Percentiles rank a stretch among this genome's conserved stretches.
Conservation (phyloP, 2,888 invertebrate genomes). For the Mongoloraphidia duomilia region DNA sequence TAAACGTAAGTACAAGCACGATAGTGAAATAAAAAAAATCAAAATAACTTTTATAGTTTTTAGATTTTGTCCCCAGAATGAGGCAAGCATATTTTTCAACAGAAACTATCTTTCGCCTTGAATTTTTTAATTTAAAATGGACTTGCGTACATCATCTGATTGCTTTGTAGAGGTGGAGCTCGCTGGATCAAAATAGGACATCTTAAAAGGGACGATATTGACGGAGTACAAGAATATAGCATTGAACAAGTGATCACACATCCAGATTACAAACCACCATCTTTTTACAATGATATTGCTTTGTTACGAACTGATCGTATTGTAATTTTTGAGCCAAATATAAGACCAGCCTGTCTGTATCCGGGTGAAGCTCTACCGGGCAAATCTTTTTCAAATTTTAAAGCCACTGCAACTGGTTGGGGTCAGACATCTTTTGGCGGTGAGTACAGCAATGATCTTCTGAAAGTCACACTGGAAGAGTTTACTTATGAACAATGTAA, state of each 20-base stretch:
- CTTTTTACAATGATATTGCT: constrained; percentile 30
- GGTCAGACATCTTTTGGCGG: constrained; percentile 13
- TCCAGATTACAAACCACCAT: constrained; percentile 22
- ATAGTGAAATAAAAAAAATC: too few species aligned
- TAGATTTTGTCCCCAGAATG: constrained; percentile 1
- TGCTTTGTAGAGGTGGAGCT: too few species aligned
- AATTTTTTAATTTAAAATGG: too few species aligned
- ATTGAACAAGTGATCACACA: constrained; percentile 20
- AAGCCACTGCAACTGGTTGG: constrained; percentile 26
- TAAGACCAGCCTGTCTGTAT: constrained; percentile 27
- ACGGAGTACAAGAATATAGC: constrained; percentile 11
- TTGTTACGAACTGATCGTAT: constrained; percentile 22
- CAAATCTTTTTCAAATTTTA: neutral
- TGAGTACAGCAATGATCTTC: constrained; percentile 19
- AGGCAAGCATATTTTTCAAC: neutral
- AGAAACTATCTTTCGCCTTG: neutral
- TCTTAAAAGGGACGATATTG: too few species aligned
- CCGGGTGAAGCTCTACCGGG: neutral
- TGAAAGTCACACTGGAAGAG: constrained; percentile 31
- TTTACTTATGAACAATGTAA: constrained; percentile 24
- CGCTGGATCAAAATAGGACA: too few species aligned
- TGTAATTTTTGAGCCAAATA: constrained; percentile 20
- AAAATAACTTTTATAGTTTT: too few species aligned
- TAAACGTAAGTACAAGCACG: too few species aligned
- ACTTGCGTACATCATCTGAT: too few species aligned